Percentiles rank a stretch among this genome's conserved stretches.
Conservation (phyloP, 2,888 invertebrate genomes). For the Polyommatus iphigenia region DNA sequence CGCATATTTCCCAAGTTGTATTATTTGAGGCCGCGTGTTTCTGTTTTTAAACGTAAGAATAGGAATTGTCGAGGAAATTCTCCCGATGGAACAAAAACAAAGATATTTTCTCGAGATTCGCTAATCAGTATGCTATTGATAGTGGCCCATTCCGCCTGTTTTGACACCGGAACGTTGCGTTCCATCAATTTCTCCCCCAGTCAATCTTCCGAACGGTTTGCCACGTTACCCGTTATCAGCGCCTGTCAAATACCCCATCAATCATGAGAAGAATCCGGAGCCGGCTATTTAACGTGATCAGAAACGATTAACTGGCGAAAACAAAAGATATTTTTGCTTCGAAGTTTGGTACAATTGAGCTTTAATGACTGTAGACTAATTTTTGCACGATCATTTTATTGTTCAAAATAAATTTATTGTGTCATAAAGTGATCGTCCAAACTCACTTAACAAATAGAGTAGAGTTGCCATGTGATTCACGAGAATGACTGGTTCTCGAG, state of each 20-base stretch:
- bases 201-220: constrained; percentile 66
- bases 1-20: constrained; percentile 18
- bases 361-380: constrained; percentile 41
- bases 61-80: background rate
- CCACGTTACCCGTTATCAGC: constrained; percentile 61
- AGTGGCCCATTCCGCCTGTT: constrained; percentile 51
- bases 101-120: constrained; percentile 4
- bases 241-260: constrained; percentile 67
- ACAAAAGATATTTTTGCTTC: constrained; percentile 63
- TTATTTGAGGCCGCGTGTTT: background rate
- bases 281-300: constrained; percentile 55
- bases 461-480: constrained; percentile 31
- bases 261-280: constrained; percentile 61
- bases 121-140: constrained; percentile 41
- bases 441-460: constrained; percentile 35
- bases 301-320: constrained; percentile 58
- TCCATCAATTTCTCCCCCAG: constrained; percentile 53
- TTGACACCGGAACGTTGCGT: constrained; percentile 49
- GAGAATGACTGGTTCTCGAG: background rate
- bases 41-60: background rate
- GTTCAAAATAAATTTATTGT: constrained; percentile 24
- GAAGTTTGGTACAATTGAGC: constrained; percentile 48
- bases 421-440: constrained; percentile 31
- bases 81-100: constrained; percentile 13
- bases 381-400: constrained; percentile 40